phyloP scores from a whole-genome alignment of 2,113 vertebrate species.

The Chionomys nivalis region DNA sequence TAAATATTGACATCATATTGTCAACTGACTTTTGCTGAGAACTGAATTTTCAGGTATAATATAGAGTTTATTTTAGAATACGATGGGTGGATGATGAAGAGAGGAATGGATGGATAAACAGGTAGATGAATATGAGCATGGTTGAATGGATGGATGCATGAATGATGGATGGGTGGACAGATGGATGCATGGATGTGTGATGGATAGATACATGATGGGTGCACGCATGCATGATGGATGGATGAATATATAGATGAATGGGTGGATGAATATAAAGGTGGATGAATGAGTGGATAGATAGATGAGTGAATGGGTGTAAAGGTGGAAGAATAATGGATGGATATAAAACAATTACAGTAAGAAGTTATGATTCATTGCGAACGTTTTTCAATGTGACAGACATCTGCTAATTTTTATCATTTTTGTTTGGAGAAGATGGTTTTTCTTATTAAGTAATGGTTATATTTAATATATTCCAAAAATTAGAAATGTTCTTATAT shows the following conservation, averaged over 20 bases:
- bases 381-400: background rate
- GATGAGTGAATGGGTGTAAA: background rate
- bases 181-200: background rate
- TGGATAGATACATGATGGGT: too few relatives aligned
- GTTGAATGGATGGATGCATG: background rate
- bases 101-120: background rate
- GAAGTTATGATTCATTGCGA: background rate
- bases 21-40: background rate
- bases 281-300: background rate
- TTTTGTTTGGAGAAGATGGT: background rate
- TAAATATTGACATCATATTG: background rate
- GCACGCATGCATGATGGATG: too few relatives aligned
- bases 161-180: background rate
- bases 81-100: background rate
- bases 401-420: slow-evolving; percentile 1
- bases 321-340: background rate
- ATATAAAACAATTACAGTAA: background rate
- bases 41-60: background rate
- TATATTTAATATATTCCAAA: background rate
- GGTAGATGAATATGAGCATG: too few relatives aligned
- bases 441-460: background rate
- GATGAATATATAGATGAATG: background rate
- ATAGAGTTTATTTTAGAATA: background rate
- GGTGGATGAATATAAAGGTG: background rate
- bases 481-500: background rate